Evolutionary conservation across 1,140 invertebrate species (phyloP).

Genomic region (Nomia melanderi): DNA sequence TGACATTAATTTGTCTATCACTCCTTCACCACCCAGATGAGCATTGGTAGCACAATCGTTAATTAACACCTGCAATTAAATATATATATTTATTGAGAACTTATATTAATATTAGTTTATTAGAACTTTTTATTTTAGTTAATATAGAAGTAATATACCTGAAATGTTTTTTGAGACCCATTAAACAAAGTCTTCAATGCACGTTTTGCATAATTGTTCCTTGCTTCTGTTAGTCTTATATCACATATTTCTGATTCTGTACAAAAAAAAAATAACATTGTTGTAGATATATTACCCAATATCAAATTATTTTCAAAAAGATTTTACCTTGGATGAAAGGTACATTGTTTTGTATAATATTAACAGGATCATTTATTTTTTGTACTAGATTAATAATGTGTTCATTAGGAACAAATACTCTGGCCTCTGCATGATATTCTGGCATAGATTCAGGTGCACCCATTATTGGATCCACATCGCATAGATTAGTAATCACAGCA

Average conservation of each 20-base stretch:
- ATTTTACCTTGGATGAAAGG: slow-evolving; percentile 74
- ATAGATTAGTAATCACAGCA: slow-evolving; percentile 76
- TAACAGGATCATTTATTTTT: slow-evolving; percentile 71
- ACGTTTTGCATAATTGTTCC: slow-evolving; percentile 77
- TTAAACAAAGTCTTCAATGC: slow-evolving; percentile 79
- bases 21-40: slow-evolving; percentile 75
- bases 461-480: slow-evolving; percentile 76
- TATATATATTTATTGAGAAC: neutral
- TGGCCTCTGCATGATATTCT: slow-evolving; percentile 76
- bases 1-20: slow-evolving; percentile 78
- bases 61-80: slow-evolving; percentile 73
- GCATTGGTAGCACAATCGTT: slow-evolving; percentile 77
- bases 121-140: neutral
- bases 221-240: slow-evolving; percentile 71
- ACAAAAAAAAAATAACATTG: slow-evolving; percentile 35
- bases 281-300: neutral
- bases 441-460: slow-evolving; percentile 75
- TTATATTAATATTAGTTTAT: no score
- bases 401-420: slow-evolving; percentile 77
- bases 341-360: slow-evolving; percentile 69
- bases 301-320: neutral
- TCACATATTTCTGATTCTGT: slow-evolving; percentile 76
- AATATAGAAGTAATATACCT: slow-evolving; percentile 60
- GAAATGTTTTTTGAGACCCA: slow-evolving; percentile 79
- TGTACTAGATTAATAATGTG: slow-evolving; percentile 71